Conservation (phyloP, 2,888 invertebrate genomes). For the Liodrosophila aerea region DNA sequence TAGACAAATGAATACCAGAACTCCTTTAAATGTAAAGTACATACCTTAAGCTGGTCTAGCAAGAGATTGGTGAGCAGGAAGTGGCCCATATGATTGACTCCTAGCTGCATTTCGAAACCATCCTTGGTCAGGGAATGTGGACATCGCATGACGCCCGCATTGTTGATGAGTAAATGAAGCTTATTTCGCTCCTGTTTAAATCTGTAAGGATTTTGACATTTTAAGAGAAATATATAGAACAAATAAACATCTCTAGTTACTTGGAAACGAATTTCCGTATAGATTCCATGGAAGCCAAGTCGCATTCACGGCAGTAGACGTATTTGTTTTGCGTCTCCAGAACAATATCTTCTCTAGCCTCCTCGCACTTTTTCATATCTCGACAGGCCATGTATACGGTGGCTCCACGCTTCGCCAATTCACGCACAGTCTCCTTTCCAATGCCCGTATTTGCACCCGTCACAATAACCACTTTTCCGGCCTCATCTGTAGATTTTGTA, state of each 20-base stretch:
- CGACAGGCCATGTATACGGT: conserved; percentile 77
- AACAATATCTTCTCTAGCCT: conserved; percentile 87
- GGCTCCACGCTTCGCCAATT: not conserved
- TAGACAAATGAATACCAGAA: too few species aligned
- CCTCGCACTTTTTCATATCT: conserved; percentile 89
- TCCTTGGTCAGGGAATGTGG: conserved; percentile 84
- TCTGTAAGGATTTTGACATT: too few species aligned
- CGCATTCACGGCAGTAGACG: conserved; percentile 85
- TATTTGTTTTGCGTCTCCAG: conserved; percentile 88
- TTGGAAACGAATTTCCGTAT: conserved; percentile 80
- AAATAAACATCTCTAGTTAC: too few species aligned
- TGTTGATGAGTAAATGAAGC: conserved; percentile 86
- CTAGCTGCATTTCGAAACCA: conserved; percentile 83
- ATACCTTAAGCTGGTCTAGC: conserved; percentile 84
- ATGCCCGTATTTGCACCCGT: conserved; percentile 3
- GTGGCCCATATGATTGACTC: conserved; percentile 86
- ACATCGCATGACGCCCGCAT: conserved; percentile 80
- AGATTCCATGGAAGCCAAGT: conserved; percentile 83
- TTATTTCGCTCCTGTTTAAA: conserved; percentile 82
- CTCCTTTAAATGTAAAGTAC: too few species aligned
- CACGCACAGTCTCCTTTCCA: conserved; percentile 5
- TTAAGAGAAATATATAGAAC: too few species aligned
- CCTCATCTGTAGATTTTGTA: conserved; percentile 2
- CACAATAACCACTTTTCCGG: not conserved
- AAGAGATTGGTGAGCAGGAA: conserved; percentile 85